Conservation (phyloP, 2,888 invertebrate genomes). For the Phlogophora meticulosa region DNA sequence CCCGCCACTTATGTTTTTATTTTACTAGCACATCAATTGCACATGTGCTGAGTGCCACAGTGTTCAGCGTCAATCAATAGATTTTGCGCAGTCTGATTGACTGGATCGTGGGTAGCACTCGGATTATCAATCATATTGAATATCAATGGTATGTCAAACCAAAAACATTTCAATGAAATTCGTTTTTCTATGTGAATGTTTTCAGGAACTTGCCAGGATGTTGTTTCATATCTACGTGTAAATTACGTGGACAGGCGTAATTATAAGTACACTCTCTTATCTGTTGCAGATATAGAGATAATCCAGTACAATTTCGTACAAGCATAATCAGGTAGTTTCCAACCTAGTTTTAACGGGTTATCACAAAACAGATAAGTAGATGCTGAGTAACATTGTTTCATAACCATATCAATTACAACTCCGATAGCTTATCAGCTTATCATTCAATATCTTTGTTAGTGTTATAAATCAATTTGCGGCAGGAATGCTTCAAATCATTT, state of each 20-base stretch:
- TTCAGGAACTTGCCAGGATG: background rate
- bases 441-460: conserved; percentile 55
- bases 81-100: conserved; percentile 23
- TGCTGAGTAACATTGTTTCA: conserved; percentile 67
- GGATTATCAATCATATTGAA: conserved; percentile 33
- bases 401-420: conserved; percentile 71
- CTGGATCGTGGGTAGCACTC: background rate
- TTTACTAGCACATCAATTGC: conserved; percentile 14
- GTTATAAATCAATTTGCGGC: conserved; percentile 53
- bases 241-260: conserved; percentile 44
- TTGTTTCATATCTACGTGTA: conserved; percentile 25
- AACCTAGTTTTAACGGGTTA: conserved; percentile 67
- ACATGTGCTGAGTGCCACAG: conserved; percentile 12
- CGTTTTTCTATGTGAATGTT: background rate
- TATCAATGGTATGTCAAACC: conserved; percentile 25
- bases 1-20: background rate
- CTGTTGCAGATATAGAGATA: conserved; percentile 55
- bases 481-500: conserved; percentile 22
- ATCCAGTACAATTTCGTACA: conserved; percentile 63
- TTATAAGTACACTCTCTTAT: conserved; percentile 42
- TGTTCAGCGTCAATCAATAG: conserved; percentile 35
- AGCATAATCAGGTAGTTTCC: conserved; percentile 68
- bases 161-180: background rate
- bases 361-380: conserved; percentile 60
- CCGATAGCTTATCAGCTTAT: conserved; percentile 62